phyloP scores from a whole-genome alignment of 1,140 invertebrate species.

The Octopus bimaculoides region DNA sequence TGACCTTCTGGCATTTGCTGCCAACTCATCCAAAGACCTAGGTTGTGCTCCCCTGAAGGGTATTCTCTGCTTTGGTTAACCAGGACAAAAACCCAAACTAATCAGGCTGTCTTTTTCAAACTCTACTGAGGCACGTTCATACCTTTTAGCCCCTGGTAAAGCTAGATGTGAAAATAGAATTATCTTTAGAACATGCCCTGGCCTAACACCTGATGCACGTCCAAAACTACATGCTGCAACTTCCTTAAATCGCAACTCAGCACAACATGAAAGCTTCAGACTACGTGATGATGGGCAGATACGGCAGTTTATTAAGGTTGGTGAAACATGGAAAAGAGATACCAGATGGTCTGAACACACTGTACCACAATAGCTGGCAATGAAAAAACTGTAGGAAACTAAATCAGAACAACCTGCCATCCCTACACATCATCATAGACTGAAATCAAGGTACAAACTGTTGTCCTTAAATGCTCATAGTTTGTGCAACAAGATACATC shows the following conservation, averaged over 20 bases:
- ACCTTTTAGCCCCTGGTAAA: not conserved
- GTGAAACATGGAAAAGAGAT: not conserved
- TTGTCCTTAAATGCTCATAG: not conserved
- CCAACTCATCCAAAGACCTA: not conserved
- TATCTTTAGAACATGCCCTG: not conserved
- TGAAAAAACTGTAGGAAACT: no score
- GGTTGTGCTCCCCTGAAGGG: not conserved
- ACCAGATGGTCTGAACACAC: not conserved
- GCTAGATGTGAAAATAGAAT: not conserved
- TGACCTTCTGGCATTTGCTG: not conserved
- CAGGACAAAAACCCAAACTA: not conserved
- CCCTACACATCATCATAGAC: not conserved
- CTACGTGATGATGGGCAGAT: not conserved
- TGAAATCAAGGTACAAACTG: not conserved
- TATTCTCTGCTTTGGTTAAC: not conserved
- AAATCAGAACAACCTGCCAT: not conserved
- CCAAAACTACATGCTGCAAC: not conserved
- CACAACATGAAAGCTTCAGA: not conserved
- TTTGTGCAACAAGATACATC: not conserved
- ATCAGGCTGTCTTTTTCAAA: no score
- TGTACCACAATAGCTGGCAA: no score
- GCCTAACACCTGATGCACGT: not conserved
- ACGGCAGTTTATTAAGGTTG: not conserved
- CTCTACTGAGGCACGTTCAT: no score
- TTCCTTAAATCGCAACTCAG: not conserved